These are phyloP conservation scores for Phytoseiulus persimilis DNA, from an alignment of 2,888 invertebrate genomes.

Conservation along the genomic window DNA sequence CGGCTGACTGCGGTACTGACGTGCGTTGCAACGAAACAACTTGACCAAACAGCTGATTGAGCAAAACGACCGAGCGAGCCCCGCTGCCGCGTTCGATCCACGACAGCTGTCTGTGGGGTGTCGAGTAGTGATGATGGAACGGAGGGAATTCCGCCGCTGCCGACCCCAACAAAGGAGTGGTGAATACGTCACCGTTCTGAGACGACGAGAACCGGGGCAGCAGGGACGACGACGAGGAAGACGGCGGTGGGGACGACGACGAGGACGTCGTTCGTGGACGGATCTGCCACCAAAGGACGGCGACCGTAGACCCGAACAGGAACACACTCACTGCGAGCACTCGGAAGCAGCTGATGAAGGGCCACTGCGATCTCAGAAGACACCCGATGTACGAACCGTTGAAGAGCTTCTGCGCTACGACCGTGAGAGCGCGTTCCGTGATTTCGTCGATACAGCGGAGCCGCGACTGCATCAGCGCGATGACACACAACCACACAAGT, in stretches of 20 bases:
- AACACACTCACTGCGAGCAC: conserved; percentile 35
- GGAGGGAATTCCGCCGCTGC: not conserved
- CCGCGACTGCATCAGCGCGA: conserved; percentile 1
- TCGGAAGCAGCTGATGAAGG: conserved; percentile 22
- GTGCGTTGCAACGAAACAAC: not conserved
- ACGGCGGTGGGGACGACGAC: not conserved
- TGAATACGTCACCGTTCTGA: not conserved
- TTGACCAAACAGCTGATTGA: conserved; percentile 5
- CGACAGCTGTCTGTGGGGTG: conserved; percentile 15
- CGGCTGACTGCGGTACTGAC: not conserved
- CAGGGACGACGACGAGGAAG: not conserved
- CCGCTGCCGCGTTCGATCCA: conserved; percentile 32
- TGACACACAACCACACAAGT: not conserved
- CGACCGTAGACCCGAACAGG: not conserved
- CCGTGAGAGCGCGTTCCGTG: not conserved
- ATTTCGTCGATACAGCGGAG: not conserved
- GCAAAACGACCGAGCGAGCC: not conserved
- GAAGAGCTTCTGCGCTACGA: conserved; percentile 10
- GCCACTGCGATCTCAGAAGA: conserved; percentile 23
- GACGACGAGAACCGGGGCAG: not conserved
- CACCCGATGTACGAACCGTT: conserved; percentile 15
- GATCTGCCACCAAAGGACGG: not conserved
- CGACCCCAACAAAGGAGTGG: not conserved
- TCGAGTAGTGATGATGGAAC: conserved; percentile 10
- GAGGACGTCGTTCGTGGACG: not conserved